Percentiles rank a stretch among this genome's conserved stretches.
phyloP scores from a whole-genome alignment of 2,113 vertebrate genomes.

The Mormyrus lacerda region DNA sequence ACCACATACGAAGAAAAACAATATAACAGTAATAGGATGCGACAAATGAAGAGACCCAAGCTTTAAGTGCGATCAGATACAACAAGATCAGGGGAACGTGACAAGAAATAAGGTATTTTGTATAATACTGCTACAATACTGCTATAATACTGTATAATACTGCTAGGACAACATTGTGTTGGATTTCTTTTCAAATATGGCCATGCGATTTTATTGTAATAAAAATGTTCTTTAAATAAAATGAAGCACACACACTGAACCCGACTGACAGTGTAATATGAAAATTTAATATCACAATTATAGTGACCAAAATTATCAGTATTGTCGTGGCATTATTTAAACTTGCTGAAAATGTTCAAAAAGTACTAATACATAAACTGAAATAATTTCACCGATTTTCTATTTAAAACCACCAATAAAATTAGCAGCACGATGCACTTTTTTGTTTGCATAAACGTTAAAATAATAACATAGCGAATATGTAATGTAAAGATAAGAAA shows the following conservation, averaged over 20 bases:
- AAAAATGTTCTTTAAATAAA: not conserved
- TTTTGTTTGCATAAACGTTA: not conserved
- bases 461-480: not conserved
- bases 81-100: not conserved
- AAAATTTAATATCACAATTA: not conserved
- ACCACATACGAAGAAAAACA: not conserved
- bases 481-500: not conserved
- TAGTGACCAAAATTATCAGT: not conserved
- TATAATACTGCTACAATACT: too few species aligned
- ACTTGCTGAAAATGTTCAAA: not conserved
- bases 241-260: not conserved
- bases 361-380: not conserved
- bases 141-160: too few species aligned
- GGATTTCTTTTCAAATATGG: too few species aligned
- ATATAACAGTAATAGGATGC: not conserved
- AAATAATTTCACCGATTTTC: not conserved
- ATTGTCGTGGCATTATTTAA: not conserved
- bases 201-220: too few species aligned
- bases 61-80: not conserved
- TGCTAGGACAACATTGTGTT: too few species aligned
- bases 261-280: not conserved
- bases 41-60: not conserved
- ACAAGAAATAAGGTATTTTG: not conserved
- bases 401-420: not conserved
- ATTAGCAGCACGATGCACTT: not conserved